These are phyloP conservation scores for Platycheirus albimanus DNA, from an alignment of 2,888 invertebrate species.

Conservation along the genomic window DNA sequence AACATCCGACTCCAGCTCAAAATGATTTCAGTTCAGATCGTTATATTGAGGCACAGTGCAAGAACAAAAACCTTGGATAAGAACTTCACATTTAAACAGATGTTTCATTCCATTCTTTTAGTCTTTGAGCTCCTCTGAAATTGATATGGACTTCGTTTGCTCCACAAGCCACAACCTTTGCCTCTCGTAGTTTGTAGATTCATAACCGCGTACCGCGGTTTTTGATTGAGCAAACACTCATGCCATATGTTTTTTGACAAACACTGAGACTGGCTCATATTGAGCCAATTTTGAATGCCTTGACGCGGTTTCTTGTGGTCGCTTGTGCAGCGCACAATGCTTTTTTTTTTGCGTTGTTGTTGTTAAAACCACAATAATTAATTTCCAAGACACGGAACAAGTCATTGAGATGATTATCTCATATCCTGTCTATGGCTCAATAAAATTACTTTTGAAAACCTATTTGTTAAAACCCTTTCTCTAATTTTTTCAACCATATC, in stretches of 20 bases:
- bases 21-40: slow-evolving; percentile 13
- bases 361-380: neutral
- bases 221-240: slow-evolving; percentile 31
- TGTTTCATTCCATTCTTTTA: slow-evolving; percentile 35
- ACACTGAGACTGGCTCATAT: neutral
- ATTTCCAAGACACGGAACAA: slow-evolving; percentile 11
- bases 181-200: neutral
- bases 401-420: slow-evolving; percentile 53
- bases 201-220: slow-evolving; percentile 2
- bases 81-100: slow-evolving; percentile 31
- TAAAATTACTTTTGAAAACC: slow-evolving; percentile 3
- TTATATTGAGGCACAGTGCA: slow-evolving; percentile 17
- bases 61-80: slow-evolving; percentile 11
- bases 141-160: slow-evolving; percentile 42
- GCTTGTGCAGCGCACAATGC: neutral
- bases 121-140: slow-evolving; percentile 50
- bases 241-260: slow-evolving; percentile 39
- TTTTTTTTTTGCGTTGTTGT: neutral
- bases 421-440: slow-evolving; percentile 59
- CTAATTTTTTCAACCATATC: neutral
- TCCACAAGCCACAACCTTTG: too few species aligned
- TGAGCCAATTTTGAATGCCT: slow-evolving; percentile 26
- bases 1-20: slow-evolving; percentile 21
- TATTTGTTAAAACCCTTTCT: neutral
- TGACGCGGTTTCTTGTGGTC: slow-evolving; percentile 20